These are phyloP conservation scores for Peromyscus aztecus DNA, from an alignment of 2,797 vertebrate genomes.

Conservation along the genomic window DNA sequence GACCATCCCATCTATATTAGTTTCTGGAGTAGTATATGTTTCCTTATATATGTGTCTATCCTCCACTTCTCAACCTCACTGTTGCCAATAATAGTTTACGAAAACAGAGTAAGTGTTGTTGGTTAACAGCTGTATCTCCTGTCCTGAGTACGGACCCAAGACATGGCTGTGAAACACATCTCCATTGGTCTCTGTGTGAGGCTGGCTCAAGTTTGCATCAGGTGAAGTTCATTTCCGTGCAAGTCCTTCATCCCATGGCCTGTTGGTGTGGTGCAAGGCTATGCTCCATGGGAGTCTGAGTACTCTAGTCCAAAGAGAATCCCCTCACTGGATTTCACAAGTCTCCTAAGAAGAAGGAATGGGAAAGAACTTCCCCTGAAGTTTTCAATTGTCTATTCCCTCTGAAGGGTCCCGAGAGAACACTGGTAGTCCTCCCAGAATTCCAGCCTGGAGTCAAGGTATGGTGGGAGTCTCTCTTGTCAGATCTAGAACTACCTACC, in stretches of 20 bases:
- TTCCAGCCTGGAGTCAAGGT: fast-evolving
- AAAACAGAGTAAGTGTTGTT: neutral
- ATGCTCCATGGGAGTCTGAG: fast-evolving
- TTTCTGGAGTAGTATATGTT: fast-evolving
- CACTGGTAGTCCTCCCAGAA: neutral
- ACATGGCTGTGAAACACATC: fast-evolving
- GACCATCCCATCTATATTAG: neutral
- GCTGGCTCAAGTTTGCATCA: neutral
- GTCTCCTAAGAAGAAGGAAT: neutral
- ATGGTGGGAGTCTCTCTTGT: too few relatives aligned
- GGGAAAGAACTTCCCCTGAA: neutral
- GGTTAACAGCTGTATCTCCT: too few relatives aligned
- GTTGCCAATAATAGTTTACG: fast-evolving
- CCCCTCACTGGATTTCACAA: neutral
- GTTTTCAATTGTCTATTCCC: neutral
- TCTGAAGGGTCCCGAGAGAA: neutral
- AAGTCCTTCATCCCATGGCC: neutral
- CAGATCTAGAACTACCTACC: neutral
- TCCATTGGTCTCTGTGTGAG: neutral
- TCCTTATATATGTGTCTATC: neutral
- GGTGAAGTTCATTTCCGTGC: neutral
- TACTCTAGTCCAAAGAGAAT: neutral
- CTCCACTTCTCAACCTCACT: too few relatives aligned
- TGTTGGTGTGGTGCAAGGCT: too few relatives aligned
- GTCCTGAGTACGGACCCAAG: neutral